Base-by-base conservation (phyloP, 2,888 invertebrate genomes). In the Timema podura region DNA sequence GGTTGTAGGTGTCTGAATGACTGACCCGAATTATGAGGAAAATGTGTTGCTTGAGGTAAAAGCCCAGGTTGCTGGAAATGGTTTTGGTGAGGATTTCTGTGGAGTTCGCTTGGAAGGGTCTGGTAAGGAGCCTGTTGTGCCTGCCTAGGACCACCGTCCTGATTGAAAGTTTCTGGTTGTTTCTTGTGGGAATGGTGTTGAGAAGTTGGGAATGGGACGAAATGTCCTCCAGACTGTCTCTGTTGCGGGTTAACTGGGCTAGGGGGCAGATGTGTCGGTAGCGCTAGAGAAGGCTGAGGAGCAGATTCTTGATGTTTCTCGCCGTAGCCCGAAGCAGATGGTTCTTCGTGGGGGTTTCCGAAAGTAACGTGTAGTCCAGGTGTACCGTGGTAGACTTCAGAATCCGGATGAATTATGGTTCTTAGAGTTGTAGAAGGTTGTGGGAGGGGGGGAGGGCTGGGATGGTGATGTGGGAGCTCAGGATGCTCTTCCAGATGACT, bases 371-470 rank as follows among this genome's bases (percentile, higher is more conserved):
- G 91, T 2, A 94, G 89, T 67, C 91, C 92, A 73, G 90, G 88
- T 73, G 90, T 90, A 0, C 77, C 80, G 76, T 93, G 92, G 76
- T 90, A 93, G 13, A 88, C 85, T 81, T 94, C 93, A 3, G 93
- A 93, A 77, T 94, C 94, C 0, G 94, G 94, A 76, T 91, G 90
- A 68, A 95, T 94, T 54, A 95, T 89, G 0, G 94, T 91, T 77
- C 94, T 84, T 68, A 93, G 80, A 0, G 94, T 94, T 0, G 95
- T 95, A 0, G 91, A 88, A 71, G 88, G 87, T 65, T 87, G 86
- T 3, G 88, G 83, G 2, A 86, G 80, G 9, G 74, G 70, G 1
- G 81, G 78, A 11, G 82, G 77, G 11, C 68, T 9, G 6, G 72
- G 67, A 49, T 68, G 72, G 46, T 73, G 65, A 16, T 64, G 13